Base-by-base conservation (phyloP, 2,797 vertebrate genomes). In the Lerista edwardsae region DNA sequence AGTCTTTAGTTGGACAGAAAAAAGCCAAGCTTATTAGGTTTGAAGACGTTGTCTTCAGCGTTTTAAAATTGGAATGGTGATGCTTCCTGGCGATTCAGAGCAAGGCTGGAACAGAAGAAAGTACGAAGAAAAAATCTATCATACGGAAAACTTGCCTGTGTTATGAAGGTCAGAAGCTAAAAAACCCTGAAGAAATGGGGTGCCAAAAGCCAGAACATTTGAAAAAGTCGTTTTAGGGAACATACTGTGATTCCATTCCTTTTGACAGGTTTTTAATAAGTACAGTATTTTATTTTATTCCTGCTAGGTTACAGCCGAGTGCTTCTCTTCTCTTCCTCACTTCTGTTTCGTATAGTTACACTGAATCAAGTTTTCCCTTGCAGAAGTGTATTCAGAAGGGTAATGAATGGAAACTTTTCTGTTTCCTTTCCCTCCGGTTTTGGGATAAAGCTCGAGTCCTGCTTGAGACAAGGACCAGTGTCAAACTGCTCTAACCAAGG, bases 121-220 rank as follows among this genome's bases (percentile, higher is more conserved):
- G 6, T 61, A 61, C 17, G 6, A 59, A 21, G 4, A 55, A 86
- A 5, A 14, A 44, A 61, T 10, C 84, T 84, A 10, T 72, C 80
- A 76, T 79, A 67, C 62, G 14, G 82, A 79, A 91, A 88, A 83
- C 74, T 36, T 79, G 78, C 86, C 88, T 29, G 78, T 77, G 27
- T 79, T 91, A 51, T 62, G 57, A 25, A 36, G 87, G 90, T 91
- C 85, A 92, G 85, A 78, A 91, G 34, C 75, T 76, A 85, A 73
- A n/a, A 4, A 88, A 92, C 41, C 86, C 39, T n/a, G 19, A 74
- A 71, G 86, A 91, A 86, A 75, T 2, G 25, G 2, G 8, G 0
- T 79, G 31, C 79, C 64, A 73, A 81, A 89, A 84, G 3, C 41
- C n/a, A 84, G 83, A 85, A 86, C 86, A 87, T 64, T 1, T 1